Percentiles rank a stretch among this genome's conserved stretches.
Conservation (phyloP, 2,113 vertebrate genomes). For the Terrapene triunguis region DNA sequence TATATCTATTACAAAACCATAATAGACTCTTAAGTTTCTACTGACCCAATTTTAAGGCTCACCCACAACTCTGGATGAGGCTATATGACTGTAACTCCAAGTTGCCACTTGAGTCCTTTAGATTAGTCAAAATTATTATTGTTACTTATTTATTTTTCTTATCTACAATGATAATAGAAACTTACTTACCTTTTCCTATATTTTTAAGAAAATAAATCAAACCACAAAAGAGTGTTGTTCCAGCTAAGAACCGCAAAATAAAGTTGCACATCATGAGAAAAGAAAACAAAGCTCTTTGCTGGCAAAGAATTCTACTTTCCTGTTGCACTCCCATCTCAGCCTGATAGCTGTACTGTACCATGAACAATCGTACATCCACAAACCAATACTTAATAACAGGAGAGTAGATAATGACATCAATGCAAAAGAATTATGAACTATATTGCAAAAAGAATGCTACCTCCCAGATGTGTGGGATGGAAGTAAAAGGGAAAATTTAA, state of each 20-base stretch:
- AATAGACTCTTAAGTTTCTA: background rate
- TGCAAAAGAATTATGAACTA: background rate
- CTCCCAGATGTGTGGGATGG: background rate
- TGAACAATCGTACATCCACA: constrained; percentile 22
- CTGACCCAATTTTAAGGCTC: background rate
- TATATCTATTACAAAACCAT: background rate
- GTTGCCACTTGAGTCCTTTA: background rate
- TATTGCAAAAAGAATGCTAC: background rate
- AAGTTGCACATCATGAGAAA: background rate
- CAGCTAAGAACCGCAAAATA: background rate
- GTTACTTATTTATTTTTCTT: background rate
- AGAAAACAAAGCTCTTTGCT: background rate
- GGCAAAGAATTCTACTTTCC: background rate
- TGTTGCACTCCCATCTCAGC: background rate
- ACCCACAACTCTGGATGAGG: background rate
- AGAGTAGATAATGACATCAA: background rate
- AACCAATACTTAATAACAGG: background rate
- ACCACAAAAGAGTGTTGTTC: background rate
- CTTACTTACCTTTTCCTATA: background rate
- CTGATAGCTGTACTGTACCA: background rate
- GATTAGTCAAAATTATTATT: constrained; percentile 7
- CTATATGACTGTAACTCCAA: background rate
- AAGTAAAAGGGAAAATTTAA: background rate
- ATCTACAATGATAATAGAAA: background rate
- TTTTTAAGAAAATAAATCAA: background rate